These are phyloP conservation scores for Pollachius pollachius DNA, from an alignment of 2,113 vertebrate genomes.

Conservation along the genomic window DNA sequence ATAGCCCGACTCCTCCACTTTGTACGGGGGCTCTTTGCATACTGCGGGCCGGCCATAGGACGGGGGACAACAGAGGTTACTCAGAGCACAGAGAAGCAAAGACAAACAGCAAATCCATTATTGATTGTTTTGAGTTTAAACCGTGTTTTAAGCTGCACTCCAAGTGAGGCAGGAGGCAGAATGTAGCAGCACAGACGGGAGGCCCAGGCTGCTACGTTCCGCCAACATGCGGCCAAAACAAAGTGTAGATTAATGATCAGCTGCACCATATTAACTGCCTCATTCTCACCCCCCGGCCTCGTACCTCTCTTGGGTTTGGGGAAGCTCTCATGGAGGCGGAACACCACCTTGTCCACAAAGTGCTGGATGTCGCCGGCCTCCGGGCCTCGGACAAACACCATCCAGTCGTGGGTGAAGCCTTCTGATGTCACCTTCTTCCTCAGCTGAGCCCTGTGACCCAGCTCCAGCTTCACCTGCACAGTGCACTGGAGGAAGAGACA, in stretches of 20 bases:
- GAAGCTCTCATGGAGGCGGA: constrained; percentile 97
- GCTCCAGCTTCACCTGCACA: constrained; percentile 97
- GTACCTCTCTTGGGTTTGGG: constrained; percentile 96
- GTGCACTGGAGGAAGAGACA: constrained; percentile 80
- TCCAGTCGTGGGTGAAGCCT: constrained; percentile 99
- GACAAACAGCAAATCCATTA: too few relatives aligned
- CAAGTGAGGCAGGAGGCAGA: too few relatives aligned
- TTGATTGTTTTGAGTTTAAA: too few relatives aligned
- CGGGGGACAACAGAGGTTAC: not conserved
- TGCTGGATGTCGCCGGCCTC: constrained; percentile 98
- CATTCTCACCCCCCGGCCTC: constrained; percentile 12
- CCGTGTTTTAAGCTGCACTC: too few relatives aligned
- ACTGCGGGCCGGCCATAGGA: constrained; percentile 72
- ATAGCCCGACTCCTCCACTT: constrained; percentile 97
- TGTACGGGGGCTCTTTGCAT: constrained; percentile 98
- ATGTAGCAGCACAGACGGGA: too few relatives aligned
- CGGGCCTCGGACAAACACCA: constrained; percentile 96
- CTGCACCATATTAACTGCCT: too few relatives aligned
- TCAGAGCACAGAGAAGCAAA: too few relatives aligned
- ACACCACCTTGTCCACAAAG: constrained; percentile 97
- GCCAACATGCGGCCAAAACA: too few relatives aligned
- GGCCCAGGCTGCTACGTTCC: too few relatives aligned
- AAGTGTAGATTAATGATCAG: too few relatives aligned
- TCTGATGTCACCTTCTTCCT: constrained; percentile 95
- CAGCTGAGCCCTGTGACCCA: constrained; percentile 94